Evolutionary conservation across 2,797 vertebrate species (phyloP), one percentile per base, ranked within the genome.

Genomic region (Megalops cyprinoides): DNA sequence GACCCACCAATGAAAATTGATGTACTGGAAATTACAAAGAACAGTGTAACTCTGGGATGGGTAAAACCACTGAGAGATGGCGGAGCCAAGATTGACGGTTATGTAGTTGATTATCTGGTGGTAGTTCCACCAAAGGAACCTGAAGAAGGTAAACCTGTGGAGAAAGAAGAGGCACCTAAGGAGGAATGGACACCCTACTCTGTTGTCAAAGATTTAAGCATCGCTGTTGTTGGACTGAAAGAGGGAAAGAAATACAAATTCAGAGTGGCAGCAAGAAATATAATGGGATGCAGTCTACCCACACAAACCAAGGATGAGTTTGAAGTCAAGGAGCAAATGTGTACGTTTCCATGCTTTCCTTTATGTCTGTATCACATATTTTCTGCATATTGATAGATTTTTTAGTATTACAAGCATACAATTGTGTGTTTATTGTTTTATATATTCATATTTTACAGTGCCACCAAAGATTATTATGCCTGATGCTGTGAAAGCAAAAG

Each of bases 1-100:
- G 98, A 99, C 91, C 98, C 98, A 87, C 98, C 98, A 7, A 97
- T 96, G 90, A 99, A 99, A 92, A 95, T 99, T 90, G 98, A 99
- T 56, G 96, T 99, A 77, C 92, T 98, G 82, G 98, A 99, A 88
- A 96, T 98, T 83, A 96, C 96, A 2, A 99, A 97, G 91, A 98
- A 96, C 84, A 98, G 95, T 18, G 98, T 98, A 82, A 94, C 95
- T 0, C 88, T 99, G 85, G 97, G 96, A 53, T 99, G 98, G 98
- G 82, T 99, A 62, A 97, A 97, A 74, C 98, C 98, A 0, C 88
- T 99, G 76, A 95, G 98, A 73, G 98, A 99, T 4, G 98, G 98
- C 88, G 98, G 98, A 71, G 92, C 98, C 73, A 99, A 98, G 91
- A 95, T 99, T 53, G 97, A 99, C 34, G 98, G 98, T 8, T 99